Evolutionary conservation across 1,140 invertebrate genomes (phyloP).

Genomic region (Dreissena rostriformis): DNA sequence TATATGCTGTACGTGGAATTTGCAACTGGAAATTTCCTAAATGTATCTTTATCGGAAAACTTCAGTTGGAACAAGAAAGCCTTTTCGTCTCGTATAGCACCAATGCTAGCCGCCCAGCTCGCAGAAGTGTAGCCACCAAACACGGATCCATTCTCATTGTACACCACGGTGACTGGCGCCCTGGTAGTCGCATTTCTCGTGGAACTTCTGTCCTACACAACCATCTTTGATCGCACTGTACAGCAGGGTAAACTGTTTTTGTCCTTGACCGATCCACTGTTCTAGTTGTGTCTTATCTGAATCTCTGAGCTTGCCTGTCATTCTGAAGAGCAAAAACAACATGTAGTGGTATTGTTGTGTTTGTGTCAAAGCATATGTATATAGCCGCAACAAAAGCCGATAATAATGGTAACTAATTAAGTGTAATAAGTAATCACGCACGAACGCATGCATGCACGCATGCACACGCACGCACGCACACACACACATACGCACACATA

Average conservation of each 20-base stretch:
- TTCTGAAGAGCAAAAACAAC: no score
- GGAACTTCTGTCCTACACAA: neutral
- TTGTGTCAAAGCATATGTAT: no score
- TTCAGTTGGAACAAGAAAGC: slow-evolving; percentile 56
- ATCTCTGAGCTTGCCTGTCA: neutral
- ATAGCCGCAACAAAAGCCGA: no score
- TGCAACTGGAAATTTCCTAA: neutral
- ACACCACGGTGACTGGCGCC: neutral
- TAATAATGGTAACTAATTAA: no score
- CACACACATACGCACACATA: no score
- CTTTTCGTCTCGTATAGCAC: neutral
- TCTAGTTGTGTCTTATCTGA: neutral
- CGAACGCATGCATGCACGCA: no score
- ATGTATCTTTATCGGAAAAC: neutral
- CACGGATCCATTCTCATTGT: neutral
- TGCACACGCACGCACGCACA: no score
- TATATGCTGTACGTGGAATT: slow-evolving; percentile 14
- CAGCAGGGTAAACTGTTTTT: slow-evolving; percentile 9
- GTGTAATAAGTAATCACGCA: no score
- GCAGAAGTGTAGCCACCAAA: neutral
- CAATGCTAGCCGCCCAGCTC: neutral
- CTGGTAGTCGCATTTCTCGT: neutral
- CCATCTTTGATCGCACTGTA: slow-evolving; percentile 8
- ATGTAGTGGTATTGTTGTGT: no score
- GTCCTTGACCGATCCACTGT: slow-evolving; percentile 1